Evolutionary conservation across 2,113 vertebrate genomes (phyloP), one percentile per base, ranked within the genome.

Genomic region (Bolborhynchus lineola): DNA sequence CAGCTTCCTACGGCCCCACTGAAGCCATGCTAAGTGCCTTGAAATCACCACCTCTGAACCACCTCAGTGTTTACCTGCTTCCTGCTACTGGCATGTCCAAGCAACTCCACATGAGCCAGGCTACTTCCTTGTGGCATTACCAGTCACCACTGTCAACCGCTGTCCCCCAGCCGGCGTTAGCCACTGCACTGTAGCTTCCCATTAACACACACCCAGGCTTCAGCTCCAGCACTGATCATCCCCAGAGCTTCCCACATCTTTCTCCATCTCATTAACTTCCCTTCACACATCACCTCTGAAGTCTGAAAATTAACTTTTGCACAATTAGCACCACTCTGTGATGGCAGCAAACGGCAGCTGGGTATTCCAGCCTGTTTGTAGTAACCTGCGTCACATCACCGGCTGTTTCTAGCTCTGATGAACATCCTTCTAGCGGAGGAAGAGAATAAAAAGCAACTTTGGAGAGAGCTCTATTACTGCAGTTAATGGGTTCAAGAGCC

Each of bases 401-500:
- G 33, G 57, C 29, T 46, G 16, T 46, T 94, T 59, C 63, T 42
- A 93, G 88, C 59, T 69, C 82, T 77, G 59, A 93, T 25, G n/a
- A 79, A 71, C 55, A 28, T 2, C n/a, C 50, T 68, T 81, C 62
- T 46, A 94, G 69, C 26, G 57, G 52, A 79, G 65, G 41, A 86
- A 88, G 71, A 80, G 77, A 92, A 90, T 86, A 81, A 88, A 94
- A 94, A 92, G 68, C 76, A 95, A 90, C 91, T 94, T 86, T 0
- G 9, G 71, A 33, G 2, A 83, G 93, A 96, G 90, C 71, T 84
- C 64, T 68, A 49, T 90, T 92, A 90, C 76, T 94, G 79, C 49
- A 83, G 76, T 90, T 95, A 95, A 95, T 83, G 88, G 88, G 60
- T 93, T 94, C 83, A 95, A 92, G 82, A 90, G 64, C 74, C 85